A percentile compares a stretch with the other conserved stretches of the same genome.
phyloP scores from a whole-genome alignment of 2,888 invertebrate genomes.

The Coleophora deauratella region DNA sequence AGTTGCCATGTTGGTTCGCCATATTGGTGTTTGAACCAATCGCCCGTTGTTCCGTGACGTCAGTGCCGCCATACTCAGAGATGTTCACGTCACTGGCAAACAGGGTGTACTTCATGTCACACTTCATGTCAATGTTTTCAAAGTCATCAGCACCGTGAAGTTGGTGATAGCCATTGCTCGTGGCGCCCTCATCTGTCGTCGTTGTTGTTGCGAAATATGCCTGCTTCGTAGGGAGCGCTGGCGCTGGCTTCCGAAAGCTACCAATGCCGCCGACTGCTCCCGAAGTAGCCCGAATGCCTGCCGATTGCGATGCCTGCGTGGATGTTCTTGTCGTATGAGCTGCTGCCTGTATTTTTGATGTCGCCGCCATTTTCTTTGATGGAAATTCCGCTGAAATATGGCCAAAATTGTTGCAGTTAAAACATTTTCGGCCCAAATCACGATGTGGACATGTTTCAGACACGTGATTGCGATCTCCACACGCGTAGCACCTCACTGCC shows the following conservation, averaged over 20 bases:
- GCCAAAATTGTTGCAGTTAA: constrained; percentile 1
- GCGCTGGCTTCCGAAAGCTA: not conserved
- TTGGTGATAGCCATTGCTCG: no score
- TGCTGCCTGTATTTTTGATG: no score
- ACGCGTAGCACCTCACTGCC: constrained; percentile 8
- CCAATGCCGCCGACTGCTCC: not conserved
- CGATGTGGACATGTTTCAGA: not conserved
- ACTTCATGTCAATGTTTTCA: no score
- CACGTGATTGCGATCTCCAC: constrained; percentile 10
- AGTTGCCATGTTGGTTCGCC: not conserved
- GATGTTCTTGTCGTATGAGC: no score
- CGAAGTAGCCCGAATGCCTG: not conserved
- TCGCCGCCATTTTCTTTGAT: not conserved
- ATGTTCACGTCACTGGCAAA: no score
- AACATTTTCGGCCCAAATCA: not conserved
- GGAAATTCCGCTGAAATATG: not conserved
- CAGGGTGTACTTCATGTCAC: no score
- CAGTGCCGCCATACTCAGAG: not conserved
- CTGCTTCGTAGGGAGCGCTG: not conserved
- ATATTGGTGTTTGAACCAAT: not conserved
- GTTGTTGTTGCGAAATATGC: not conserved
- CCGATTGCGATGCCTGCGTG: not conserved
- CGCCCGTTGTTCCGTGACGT: not conserved
- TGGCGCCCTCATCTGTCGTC: no score
- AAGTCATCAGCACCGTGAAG: no score